Evolutionary conservation across 2,888 invertebrate genomes (phyloP).

Genomic region (Teleiodes luculella): DNA sequence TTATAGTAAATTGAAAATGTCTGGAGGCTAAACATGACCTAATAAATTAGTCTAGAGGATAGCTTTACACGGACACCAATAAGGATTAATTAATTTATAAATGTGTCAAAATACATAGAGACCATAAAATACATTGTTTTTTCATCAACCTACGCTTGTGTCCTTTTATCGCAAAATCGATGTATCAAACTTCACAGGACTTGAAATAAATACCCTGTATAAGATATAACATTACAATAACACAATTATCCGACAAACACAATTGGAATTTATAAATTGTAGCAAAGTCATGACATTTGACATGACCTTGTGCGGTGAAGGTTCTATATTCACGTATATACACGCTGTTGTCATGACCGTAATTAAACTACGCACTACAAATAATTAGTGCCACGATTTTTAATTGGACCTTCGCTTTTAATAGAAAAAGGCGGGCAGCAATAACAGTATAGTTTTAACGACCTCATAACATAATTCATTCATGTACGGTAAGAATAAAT

Average conservation of each 20-base stretch:
- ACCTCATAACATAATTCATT: conserved; percentile 1
- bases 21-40: no score
- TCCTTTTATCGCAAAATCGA: no score
- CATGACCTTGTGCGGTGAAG: conserved; percentile 43
- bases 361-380: conserved; percentile 19
- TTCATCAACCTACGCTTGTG: no score
- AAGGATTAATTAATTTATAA: no score
- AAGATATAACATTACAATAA: background rate
- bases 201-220: background rate
- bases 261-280: conserved; percentile 3
- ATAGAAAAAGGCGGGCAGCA: conserved; percentile 32
- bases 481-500: conserved; percentile 21
- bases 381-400: conserved; percentile 32
- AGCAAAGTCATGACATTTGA: conserved; percentile 42
- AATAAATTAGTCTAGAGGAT: no score
- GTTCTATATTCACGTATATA: conserved; percentile 29
- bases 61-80: no score
- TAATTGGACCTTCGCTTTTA: conserved; percentile 29
- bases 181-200: no score
- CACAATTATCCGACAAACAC: background rate
- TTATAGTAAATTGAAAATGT: no score
- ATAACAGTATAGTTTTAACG: conserved; percentile 28
- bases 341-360: conserved; percentile 6
- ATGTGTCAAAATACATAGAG: no score
- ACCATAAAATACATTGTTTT: no score